Evolutionary conservation across 2,888 invertebrate species (phyloP).

Genomic region (Acrobasis consociella): DNA sequence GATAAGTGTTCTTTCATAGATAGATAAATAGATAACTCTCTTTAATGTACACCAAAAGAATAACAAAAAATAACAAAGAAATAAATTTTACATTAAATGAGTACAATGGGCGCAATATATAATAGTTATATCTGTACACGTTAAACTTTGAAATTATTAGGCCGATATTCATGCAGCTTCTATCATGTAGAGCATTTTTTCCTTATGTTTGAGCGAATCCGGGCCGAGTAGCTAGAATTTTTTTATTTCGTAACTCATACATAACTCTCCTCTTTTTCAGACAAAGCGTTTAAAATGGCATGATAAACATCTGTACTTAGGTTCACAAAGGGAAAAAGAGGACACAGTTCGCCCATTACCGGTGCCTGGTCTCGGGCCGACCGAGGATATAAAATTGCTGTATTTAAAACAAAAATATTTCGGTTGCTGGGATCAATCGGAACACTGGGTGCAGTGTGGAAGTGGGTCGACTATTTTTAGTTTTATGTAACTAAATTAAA

Average conservation of each 20-base stretch:
- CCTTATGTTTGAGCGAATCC: no score
- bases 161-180: no score
- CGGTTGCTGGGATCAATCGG: constrained; percentile 57
- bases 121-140: no score
- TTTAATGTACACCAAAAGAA: no score
- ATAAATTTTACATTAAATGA: no score
- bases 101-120: no score
- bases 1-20: no score
- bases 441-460: constrained; percentile 59
- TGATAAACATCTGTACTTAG: constrained; percentile 82
- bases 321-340: constrained; percentile 62
- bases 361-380: constrained; percentile 51
- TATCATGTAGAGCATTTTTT: no score
- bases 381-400: constrained; percentile 54
- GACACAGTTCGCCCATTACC: constrained; percentile 53
- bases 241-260: not conserved
- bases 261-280: constrained; percentile 16
- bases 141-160: no score
- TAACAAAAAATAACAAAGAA: no score
- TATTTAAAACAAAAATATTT: constrained; percentile 57
- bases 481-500: not conserved
- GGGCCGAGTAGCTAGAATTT: no score
- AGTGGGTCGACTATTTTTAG: constrained; percentile 26
- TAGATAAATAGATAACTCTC: no score
- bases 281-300: constrained; percentile 61